Conservation (phyloP, 2,888 invertebrate genomes). For the Lithophane ornitopus region DNA sequence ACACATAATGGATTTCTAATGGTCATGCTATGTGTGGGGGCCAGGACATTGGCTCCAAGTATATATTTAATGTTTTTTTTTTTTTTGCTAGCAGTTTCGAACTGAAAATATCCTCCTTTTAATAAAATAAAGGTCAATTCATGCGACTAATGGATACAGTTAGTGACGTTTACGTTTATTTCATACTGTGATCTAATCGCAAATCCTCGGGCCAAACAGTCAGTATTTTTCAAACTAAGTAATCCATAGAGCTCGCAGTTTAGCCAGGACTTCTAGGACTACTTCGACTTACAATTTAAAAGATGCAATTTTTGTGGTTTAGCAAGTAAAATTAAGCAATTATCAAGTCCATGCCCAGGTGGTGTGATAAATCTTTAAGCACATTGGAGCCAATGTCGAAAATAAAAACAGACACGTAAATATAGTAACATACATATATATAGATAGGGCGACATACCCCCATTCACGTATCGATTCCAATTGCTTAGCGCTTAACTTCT, state of each 20-base stretch:
- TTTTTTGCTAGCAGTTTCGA: not conserved
- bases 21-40: conserved; percentile 73
- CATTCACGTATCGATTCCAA: conserved; percentile 96
- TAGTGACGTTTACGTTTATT: not conserved
- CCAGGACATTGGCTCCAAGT: conserved; percentile 54
- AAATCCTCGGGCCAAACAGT: not conserved
- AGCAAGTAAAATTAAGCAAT: not conserved
- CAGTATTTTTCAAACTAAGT: not conserved
- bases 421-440: conserved; percentile 71
- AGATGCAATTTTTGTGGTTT: not conserved
- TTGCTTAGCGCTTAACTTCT: conserved; percentile 96
- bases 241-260: not conserved
- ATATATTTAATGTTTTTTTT: not conserved
- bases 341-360: not conserved
- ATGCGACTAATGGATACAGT: not conserved
- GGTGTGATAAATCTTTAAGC: not conserved
- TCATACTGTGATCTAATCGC: not conserved
- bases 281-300: not conserved
- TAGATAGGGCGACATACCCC: conserved; percentile 92
- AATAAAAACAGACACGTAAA: conserved; percentile 67
- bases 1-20: conserved; percentile 69
- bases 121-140: not conserved
- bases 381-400: conserved; percentile 74
- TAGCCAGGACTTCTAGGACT: too few relatives aligned
- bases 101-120: not conserved